These are phyloP conservation scores for Melanotaenia trifasciata DNA, from an alignment of 2,797 vertebrate species.

Conservation along the genomic window DNA sequence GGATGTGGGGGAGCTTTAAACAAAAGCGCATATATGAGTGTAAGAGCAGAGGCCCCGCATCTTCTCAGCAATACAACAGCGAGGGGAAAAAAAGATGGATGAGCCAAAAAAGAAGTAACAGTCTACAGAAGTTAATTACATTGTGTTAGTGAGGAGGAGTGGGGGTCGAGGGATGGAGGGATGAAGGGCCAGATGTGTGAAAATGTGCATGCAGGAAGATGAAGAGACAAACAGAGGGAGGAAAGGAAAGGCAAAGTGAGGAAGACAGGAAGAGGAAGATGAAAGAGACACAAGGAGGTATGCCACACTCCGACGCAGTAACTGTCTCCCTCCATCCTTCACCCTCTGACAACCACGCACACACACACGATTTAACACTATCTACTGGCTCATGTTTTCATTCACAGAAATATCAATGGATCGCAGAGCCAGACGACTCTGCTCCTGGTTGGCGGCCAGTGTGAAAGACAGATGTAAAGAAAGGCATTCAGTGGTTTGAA, in stretches of 20 bases:
- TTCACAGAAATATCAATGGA: neutral
- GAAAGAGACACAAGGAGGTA: slow-evolving; percentile 22
- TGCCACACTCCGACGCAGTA: slow-evolving; percentile 2
- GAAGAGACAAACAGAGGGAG: neutral
- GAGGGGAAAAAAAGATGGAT: slow-evolving; percentile 15
- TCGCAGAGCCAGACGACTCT: neutral
- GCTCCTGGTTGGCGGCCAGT: neutral
- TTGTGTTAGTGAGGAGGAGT: neutral
- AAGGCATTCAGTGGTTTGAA: neutral
- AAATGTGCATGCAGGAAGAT: neutral
- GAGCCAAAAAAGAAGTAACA: neutral
- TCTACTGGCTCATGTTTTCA: slow-evolving; percentile 3
- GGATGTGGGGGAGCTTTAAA: slow-evolving; percentile 60
- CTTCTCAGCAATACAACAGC: neutral
- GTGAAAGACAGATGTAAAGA: neutral
- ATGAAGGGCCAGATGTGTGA: slow-evolving; percentile 43
- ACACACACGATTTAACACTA: neutral
- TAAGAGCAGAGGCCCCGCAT: slow-evolving; percentile 8
- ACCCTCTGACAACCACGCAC: neutral
- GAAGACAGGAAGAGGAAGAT: slow-evolving; percentile 25
- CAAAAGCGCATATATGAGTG: slow-evolving; percentile 54
- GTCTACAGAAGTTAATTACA: slow-evolving; percentile 2
- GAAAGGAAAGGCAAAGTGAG: neutral
- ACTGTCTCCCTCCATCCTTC: neutral
- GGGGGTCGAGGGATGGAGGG: neutral